Evolutionary conservation across 2,888 invertebrate genomes (phyloP).

Genomic region (Ptilodon capucinus): DNA sequence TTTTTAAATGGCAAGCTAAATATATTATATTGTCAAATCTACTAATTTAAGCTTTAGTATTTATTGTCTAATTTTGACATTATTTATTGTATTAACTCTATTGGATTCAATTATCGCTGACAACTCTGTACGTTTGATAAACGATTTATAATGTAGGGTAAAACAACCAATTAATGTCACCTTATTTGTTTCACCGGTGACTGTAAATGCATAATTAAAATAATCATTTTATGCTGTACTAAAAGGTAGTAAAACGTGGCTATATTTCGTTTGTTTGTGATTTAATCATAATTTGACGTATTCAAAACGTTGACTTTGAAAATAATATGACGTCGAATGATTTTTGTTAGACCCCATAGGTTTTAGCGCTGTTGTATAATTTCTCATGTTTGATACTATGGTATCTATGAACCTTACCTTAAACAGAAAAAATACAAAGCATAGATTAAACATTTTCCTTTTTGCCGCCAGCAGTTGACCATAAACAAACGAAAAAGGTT

Average conservation of each 20-base stretch:
- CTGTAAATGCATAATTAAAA: neutral
- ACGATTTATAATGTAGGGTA: neutral
- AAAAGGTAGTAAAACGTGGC: too few species aligned
- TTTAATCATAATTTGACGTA: too few species aligned
- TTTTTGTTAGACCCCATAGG: too few species aligned
- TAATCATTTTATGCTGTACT: neutral
- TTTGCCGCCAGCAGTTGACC: constrained; percentile 22
- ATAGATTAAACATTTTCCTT: constrained; percentile 32
- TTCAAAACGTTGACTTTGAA: too few species aligned
- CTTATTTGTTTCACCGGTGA: neutral
- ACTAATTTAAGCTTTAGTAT: too few species aligned
- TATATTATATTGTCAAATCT: constrained; percentile 1
- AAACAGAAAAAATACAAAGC: constrained; percentile 4
- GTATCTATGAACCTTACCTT: constrained; percentile 3
- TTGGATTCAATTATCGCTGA: neutral
- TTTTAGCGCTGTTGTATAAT: too few species aligned
- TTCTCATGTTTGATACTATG: too few species aligned
- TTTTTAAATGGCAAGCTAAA: neutral
- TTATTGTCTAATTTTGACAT: neutral
- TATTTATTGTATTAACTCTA: neutral
- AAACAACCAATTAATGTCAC: neutral
- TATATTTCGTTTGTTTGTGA: too few species aligned
- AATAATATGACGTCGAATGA: too few species aligned
- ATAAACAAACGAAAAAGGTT: constrained; percentile 55
- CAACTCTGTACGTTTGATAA: neutral